Conservation (phyloP, 2,888 invertebrate species). For the Caenorhabditis wallacei region DNA sequence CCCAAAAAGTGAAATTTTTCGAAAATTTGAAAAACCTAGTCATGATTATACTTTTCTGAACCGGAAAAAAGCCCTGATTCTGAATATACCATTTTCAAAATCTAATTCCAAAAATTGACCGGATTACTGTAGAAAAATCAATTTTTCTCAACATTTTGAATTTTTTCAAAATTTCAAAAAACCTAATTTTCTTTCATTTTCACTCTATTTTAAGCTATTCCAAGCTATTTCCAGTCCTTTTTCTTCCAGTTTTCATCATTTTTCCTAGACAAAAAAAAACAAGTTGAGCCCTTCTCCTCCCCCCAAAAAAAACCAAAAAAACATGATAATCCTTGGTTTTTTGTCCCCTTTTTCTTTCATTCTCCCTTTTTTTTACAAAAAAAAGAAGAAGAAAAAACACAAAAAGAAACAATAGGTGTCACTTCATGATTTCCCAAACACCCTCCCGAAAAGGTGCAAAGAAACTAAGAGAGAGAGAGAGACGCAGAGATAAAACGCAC, state of each 20-base stretch:
- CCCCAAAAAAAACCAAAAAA: conserved; percentile 5
- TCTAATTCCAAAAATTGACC: too few species aligned
- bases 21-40: too few species aligned
- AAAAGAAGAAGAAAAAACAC: neutral
- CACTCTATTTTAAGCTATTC: too few species aligned
- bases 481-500: neutral
- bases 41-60: neutral
- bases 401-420: conserved; percentile 32
- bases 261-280: neutral
- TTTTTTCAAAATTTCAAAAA: too few species aligned
- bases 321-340: conserved; percentile 36
- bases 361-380: neutral
- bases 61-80: too few species aligned
- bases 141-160: too few species aligned
- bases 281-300: conserved; percentile 2
- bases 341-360: neutral
- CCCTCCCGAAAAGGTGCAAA: conserved; percentile 18
- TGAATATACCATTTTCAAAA: too few species aligned
- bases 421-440: conserved; percentile 23
- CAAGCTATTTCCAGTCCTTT: too few species aligned
- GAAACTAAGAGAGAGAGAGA: neutral
- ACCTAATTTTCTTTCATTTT: too few species aligned
- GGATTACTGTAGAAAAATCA: too few species aligned
- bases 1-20: too few species aligned
- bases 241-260: too few species aligned